Base-by-base conservation (phyloP, 2,797 vertebrate genomes). In the Chromis chromis region DNA sequence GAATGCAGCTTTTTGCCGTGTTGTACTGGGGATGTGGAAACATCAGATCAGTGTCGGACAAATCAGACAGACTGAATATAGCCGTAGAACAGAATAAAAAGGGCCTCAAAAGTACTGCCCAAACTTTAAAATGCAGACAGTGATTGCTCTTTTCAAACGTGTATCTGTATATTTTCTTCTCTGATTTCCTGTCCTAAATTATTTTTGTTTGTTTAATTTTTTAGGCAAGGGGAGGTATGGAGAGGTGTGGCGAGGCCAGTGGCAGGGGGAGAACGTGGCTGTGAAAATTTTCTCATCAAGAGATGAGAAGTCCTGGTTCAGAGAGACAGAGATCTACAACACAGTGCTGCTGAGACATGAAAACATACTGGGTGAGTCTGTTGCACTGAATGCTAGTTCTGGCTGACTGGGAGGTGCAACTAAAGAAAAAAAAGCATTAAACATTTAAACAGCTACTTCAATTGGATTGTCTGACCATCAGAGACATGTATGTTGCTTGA, bases 231-330 rank as follows among this genome's bases (percentile, higher is more conserved):
- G 95, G 2, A 81, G 95, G 28, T 96, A 95, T 5, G 95, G 95
- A n/a, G 95, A 96, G 86, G 95, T 96, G 73, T 96, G 95, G 95
- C 88, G 94, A 48, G 95, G 95, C 53, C 95, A 95, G 88, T 96
- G 95, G 95, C 95, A 96, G 85, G 95, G 95, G 0, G 95, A 96
- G 86, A 96, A 95, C 33, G 94, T 96, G 67, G 95, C 95, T 0
- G 95, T 96, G 4, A 96, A 96, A 80, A 96, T 96, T 75, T 96
- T 96, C 88, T 96, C 95, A n/a, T 96, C 95, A 0, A 86, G 95
- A 78, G 95, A 96, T 48, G 95, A 96, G 76, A 96, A 94, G 86
- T 96, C 95, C 22, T 96, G 95, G 95, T 96, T 95, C 86, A 90
- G 95, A 71, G 95, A 96, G 86, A 96, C 95, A 0, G 95, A 96